phyloP scores from a whole-genome alignment of 2,113 vertebrate genomes.

The Tricholaema leucomelas region DNA sequence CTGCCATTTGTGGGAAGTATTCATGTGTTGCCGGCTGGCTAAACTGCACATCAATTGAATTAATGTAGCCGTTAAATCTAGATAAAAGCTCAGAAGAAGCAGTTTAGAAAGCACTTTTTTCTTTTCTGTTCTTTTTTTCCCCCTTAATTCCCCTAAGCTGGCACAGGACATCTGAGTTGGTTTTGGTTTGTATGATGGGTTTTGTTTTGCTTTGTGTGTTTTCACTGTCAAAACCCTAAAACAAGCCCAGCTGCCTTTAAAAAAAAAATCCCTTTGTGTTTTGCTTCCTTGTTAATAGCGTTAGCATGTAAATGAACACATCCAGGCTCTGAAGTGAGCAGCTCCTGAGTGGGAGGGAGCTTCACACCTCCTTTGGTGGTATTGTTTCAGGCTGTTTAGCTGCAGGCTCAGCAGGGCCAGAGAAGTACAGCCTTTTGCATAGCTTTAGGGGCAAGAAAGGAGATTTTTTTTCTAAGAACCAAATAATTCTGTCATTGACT shows the following conservation, averaged over 20 bases:
- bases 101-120: conserved; percentile 52
- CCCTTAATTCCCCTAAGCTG: conserved; percentile 28
- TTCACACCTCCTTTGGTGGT: conserved; percentile 6
- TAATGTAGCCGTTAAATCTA: conserved; percentile 49
- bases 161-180: background rate
- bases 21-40: conserved; percentile 39
- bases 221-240: conserved; percentile 25
- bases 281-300: conserved; percentile 2
- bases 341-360: background rate
- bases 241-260: conserved; percentile 20
- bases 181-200: conserved; percentile 6
- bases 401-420: background rate
- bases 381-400: conserved; percentile 21
- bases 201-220: conserved; percentile 24
- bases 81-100: conserved; percentile 47
- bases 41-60: conserved; percentile 57
- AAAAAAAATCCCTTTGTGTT: background rate
- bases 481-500: background rate
- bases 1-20: conserved; percentile 45
- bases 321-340: conserved; percentile 23
- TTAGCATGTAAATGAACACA: conserved; percentile 58
- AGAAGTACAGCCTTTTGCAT: background rate
- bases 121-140: background rate
- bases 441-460: background rate
- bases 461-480: background rate